phyloP scores from a whole-genome alignment of 2,113 vertebrate species.

The Clinocottus analis region DNA sequence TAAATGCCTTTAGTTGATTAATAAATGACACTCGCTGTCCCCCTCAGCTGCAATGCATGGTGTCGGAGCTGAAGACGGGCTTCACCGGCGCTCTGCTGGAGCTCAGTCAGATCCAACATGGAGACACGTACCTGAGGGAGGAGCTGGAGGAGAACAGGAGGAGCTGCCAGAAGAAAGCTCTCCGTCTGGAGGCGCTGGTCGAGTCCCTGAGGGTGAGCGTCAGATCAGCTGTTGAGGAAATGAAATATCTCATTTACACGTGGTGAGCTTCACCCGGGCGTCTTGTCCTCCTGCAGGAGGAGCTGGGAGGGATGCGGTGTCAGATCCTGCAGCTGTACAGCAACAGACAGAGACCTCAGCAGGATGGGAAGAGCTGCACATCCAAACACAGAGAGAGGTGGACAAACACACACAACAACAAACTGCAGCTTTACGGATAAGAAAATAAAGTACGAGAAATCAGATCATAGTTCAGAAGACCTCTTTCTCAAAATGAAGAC shows the following conservation, averaged over 20 bases:
- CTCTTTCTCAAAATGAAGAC: neutral
- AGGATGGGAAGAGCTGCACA: slow-evolving; percentile 52
- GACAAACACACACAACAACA: neutral
- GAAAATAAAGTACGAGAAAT: neutral
- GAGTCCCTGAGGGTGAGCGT: slow-evolving; percentile 77
- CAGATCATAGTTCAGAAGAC: neutral
- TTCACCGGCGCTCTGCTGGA: slow-evolving; percentile 80
- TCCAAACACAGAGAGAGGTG: slow-evolving; percentile 59
- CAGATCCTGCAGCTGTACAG: slow-evolving; percentile 77
- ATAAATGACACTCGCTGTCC: neutral
- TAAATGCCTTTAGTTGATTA: neutral
- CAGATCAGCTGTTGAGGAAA: neutral
- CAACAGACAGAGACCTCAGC: slow-evolving; percentile 63
- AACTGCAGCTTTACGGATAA: neutral
- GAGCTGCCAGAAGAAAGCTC: slow-evolving; percentile 79
- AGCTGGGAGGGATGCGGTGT: slow-evolving; percentile 77
- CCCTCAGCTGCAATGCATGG: slow-evolving; percentile 81
- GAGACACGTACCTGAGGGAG: slow-evolving; percentile 79
- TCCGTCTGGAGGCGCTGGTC: slow-evolving; percentile 78
- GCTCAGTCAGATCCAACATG: slow-evolving; percentile 82
- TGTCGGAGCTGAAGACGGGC: slow-evolving; percentile 82
- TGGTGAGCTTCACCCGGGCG: no score
- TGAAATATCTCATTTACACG: neutral
- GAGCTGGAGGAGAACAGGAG: slow-evolving; percentile 80
- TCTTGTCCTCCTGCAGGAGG: slow-evolving; percentile 67